These are phyloP conservation scores for Lampris incognitus DNA, from an alignment of 2,113 vertebrate genomes.

Conservation along the genomic window DNA sequence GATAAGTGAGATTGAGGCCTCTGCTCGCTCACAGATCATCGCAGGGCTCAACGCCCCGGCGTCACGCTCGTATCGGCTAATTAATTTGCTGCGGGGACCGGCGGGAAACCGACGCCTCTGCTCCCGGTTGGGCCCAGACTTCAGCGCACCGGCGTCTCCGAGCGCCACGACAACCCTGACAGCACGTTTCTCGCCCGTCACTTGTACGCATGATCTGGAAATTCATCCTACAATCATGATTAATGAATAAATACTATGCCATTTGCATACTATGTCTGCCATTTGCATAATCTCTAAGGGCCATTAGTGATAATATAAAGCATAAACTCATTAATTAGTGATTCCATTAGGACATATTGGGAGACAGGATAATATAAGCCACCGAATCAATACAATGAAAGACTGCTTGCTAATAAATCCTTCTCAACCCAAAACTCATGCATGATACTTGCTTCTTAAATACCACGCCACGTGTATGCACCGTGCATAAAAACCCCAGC, in stretches of 20 bases:
- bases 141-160: not conserved
- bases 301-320: too few species aligned
- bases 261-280: too few species aligned
- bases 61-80: conserved; percentile 54
- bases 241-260: too few species aligned
- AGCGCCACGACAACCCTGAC: too few species aligned
- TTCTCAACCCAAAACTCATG: too few species aligned
- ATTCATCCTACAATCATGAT: too few species aligned
- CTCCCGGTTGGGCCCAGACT: conserved; percentile 11
- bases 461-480: too few species aligned
- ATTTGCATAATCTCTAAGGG: too few species aligned
- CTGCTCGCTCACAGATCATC: conserved; percentile 52
- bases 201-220: too few species aligned
- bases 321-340: not conserved
- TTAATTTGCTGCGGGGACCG: conserved; percentile 49
- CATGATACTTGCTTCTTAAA: too few species aligned
- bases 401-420: not conserved
- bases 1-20: conserved; percentile 57
- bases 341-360: not conserved
- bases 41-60: conserved; percentile 52
- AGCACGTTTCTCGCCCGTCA: too few species aligned
- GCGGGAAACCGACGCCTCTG: conserved; percentile 18
- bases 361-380: not conserved
- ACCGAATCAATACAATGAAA: not conserved
- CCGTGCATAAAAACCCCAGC: too few species aligned